Percentiles rank a stretch among this genome's conserved stretches.
phyloP scores from a whole-genome alignment of 2,888 invertebrate genomes.

The Mesoligia furuncula region DNA sequence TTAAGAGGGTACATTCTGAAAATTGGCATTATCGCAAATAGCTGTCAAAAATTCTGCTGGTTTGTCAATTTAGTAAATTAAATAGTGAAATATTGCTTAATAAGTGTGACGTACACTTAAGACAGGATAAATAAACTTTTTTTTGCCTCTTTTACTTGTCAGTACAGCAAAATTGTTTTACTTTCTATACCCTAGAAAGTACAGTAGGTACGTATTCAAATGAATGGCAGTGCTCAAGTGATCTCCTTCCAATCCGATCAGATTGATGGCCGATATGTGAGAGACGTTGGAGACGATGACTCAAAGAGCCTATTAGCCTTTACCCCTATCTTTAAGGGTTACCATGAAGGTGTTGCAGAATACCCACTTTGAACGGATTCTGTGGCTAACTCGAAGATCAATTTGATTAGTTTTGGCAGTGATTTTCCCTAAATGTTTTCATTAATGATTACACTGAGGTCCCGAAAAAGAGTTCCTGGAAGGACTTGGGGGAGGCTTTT shows the following conservation, averaged over 20 bases:
- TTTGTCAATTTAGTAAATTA: background rate
- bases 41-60: background rate
- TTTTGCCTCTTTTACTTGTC: background rate
- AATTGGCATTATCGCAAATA: background rate
- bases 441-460: background rate
- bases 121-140: background rate
- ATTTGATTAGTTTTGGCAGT: background rate
- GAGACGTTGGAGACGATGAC: conserved; percentile 37
- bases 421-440: background rate
- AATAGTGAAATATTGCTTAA: background rate
- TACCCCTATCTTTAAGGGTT: conserved; percentile 22
- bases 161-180: background rate
- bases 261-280: conserved; percentile 48
- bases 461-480: no score
- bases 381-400: background rate
- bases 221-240: conserved; percentile 32
- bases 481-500: no score
- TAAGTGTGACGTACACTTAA: background rate
- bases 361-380: background rate
- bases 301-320: conserved; percentile 51
- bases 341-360: background rate
- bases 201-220: conserved; percentile 34
- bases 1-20: background rate
- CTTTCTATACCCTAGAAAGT: background rate
- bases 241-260: conserved; percentile 28